Conservation (phyloP, 2,888 invertebrate genomes). For the Cheilosia urbana region DNA sequence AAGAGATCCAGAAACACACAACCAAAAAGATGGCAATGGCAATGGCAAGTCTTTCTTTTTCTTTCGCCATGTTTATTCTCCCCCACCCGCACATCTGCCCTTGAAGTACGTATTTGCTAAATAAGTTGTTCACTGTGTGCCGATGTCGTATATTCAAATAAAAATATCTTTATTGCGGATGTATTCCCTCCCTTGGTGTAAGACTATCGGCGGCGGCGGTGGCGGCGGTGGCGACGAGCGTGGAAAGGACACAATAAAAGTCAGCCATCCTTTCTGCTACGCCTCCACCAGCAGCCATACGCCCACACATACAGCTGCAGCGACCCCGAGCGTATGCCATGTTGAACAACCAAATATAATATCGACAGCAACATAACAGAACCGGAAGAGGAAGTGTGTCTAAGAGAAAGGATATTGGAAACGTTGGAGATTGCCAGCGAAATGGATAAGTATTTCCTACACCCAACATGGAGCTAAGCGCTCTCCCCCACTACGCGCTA, state of each 20-base stretch:
- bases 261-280: conserved; percentile 57
- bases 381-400: conserved; percentile 75
- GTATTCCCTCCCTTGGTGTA: conserved; percentile 54
- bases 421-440: conserved; percentile 71
- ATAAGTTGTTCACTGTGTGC: conserved; percentile 73
- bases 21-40: conserved; percentile 17
- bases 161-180: conserved; percentile 75
- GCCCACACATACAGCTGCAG: background rate
- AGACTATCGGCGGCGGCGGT: conserved; percentile 39
- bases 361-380: conserved; percentile 67
- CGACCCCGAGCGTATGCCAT: conserved; percentile 53
- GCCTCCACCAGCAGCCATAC: conserved; percentile 11
- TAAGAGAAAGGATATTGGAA: conserved; percentile 76
- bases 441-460: conserved; percentile 74
- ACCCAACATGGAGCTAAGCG: conserved; percentile 44
- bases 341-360: conserved; percentile 70
- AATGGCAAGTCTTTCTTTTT: conserved; percentile 31
- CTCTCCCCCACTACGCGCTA: conserved; percentile 40
- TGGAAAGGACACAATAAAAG: conserved; percentile 73
- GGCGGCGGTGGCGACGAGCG: conserved; percentile 30
- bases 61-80: conserved; percentile 59
- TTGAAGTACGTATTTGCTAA: conserved; percentile 66
- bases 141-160: conserved; percentile 75
- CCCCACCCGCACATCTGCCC: conserved; percentile 11
- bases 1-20: conserved; percentile 14